Base-by-base conservation (phyloP, 2,797 vertebrate species). In the Urosaurus nigricauda region DNA sequence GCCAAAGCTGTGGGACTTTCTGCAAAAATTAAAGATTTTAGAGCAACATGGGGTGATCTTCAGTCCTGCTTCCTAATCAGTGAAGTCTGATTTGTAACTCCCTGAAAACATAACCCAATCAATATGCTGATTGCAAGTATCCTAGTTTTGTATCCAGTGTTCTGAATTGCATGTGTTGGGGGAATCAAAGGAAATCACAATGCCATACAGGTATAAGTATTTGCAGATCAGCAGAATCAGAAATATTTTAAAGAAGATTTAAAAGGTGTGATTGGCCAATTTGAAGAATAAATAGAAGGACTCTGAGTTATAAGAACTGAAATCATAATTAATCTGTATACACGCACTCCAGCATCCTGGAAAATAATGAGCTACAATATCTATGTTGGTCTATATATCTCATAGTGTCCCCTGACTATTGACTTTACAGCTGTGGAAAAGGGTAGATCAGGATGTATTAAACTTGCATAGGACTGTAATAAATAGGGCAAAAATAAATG, bases 71-170 rank as follows among this genome's bases (percentile, higher is more conserved):
- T 83, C 85, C 91, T 93, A 94, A 95, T 96, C 94, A 94, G 92
- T 94, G 87, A 87, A 81, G 89, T 93, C 87, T 94, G 93, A 95
- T 95, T 94, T 94, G 88, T 92, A 93, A 94, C 81, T 88, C 60
- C 74, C 56, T 90, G 91, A 94, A 89, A 92, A 91, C 83, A 65
- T 70, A 87, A 84, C 74, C 68, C 93, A 94, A 92, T 94, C 94
- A 93, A 93, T 94, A 89, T 91, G 84, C 90, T 94, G 93, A 91
- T 93, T 90, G 35, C 86, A 89, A 87, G 53, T 0, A 53, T 24
- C 60, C 81, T 43, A 40, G 47, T 24, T 0, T 85, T 85, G 71
- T 73, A 85, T 37, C 78, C 89, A 88, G 78, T 84, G 85, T 87
- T 90, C 83, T 78, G 65, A 90, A 93, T n/a, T 37, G 51, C 86